phyloP scores from a whole-genome alignment of 2,888 invertebrate genomes.

The Pemphredon lugubris region DNA sequence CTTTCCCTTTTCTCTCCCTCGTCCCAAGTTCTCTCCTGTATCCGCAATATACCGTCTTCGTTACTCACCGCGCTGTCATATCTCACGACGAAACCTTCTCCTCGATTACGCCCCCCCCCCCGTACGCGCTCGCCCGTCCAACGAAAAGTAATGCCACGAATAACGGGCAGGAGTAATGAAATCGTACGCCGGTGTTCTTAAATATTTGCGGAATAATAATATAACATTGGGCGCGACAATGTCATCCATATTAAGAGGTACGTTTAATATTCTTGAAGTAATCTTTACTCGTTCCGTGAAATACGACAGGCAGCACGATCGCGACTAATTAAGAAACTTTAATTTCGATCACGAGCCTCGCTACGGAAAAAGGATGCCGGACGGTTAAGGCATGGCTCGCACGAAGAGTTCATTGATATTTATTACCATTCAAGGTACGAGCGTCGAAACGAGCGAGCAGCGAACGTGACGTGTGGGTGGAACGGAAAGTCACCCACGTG shows the following conservation, averaged over 20 bases:
- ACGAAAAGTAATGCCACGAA: too few relatives aligned
- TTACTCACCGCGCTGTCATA: background rate
- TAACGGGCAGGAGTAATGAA: too few relatives aligned
- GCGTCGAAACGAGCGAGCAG: slow-evolving; percentile 39
- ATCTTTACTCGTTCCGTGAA: background rate
- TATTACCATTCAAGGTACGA: slow-evolving; percentile 49
- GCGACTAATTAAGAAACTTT: slow-evolving; percentile 53
- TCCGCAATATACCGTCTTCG: slow-evolving; percentile 8
- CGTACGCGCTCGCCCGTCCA: too few relatives aligned
- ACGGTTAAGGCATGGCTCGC: slow-evolving; percentile 40
- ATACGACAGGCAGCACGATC: background rate
- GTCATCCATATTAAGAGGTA: slow-evolving; percentile 21
- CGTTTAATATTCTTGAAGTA: slow-evolving; percentile 39
- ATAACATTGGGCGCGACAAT: slow-evolving; percentile 18
- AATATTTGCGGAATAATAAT: background rate
- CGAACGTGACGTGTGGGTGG: slow-evolving; percentile 69
- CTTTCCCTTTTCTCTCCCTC: slow-evolving; percentile 25
- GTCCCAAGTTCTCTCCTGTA: slow-evolving; percentile 18
- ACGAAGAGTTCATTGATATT: slow-evolving; percentile 50
- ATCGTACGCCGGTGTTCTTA: too few relatives aligned
- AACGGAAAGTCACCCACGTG: slow-evolving; percentile 75
- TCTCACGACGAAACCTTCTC: too few relatives aligned
- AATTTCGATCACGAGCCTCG: slow-evolving; percentile 17
- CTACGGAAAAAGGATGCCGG: background rate
- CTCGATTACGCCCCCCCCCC: too few relatives aligned